Conservation (phyloP, 2,113 vertebrate genomes). For the Zosterops lateralis region DNA sequence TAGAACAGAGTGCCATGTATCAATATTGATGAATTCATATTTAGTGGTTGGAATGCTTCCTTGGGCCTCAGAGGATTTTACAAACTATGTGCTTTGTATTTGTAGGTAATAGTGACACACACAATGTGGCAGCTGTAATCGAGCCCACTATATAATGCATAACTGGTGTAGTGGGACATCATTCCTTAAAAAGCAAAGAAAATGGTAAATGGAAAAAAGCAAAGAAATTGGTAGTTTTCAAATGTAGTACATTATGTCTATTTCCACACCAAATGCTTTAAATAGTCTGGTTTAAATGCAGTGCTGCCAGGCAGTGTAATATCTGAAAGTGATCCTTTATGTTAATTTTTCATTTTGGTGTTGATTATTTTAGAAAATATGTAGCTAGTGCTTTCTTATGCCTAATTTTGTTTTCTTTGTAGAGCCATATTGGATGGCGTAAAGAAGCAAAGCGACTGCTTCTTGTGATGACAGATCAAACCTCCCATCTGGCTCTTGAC, state of each 20-base stretch:
- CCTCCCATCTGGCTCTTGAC: slow-evolving; percentile 94
- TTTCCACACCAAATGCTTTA: neutral
- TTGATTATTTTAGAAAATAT: neutral
- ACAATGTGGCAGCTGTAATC: neutral
- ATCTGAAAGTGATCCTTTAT: neutral
- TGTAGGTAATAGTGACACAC: neutral
- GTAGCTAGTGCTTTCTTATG: neutral
- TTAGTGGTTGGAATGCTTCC: neutral
- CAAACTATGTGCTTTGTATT: neutral
- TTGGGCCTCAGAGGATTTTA: neutral
- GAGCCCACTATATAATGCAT: neutral
- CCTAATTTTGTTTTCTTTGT: slow-evolving; percentile 40
- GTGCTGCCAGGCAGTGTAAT: neutral
- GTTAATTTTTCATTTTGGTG: neutral
- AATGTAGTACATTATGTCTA: neutral
- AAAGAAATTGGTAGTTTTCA: neutral
- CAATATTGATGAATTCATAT: neutral
- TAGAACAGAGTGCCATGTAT: neutral
- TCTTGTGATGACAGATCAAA: slow-evolving; percentile 96
- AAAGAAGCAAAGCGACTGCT: slow-evolving; percentile 90
- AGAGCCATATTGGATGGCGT: slow-evolving; percentile 93
- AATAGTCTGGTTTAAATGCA: neutral
- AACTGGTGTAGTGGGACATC: neutral
- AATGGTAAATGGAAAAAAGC: neutral
- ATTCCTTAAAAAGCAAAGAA: neutral